Base-by-base conservation (phyloP, 2,888 invertebrate genomes). In the Drepana falcataria region DNA sequence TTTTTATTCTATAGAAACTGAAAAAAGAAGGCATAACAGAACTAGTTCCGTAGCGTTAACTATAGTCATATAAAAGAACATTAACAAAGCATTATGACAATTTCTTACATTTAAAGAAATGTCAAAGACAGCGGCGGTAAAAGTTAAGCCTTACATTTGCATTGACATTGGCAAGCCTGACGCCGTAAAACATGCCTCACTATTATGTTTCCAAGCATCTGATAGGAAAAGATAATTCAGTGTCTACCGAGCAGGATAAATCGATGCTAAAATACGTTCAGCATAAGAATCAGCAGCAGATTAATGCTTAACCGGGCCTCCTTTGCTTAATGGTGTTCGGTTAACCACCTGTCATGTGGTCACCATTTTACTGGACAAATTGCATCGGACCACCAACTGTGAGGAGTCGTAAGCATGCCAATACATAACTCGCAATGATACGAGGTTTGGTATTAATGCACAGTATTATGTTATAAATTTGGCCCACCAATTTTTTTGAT, bases 341-440 rank as follows among this genome's bases (percentile, higher is more conserved):
- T 80, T 83, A 83, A 81, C 77, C 81, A 76, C 69, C 83, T 83
- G 85, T 85, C 85, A 82, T 72, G 75, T 70, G 79, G 77, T 79
- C 70, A 79, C 79, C 77, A 83, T 81, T 83, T 75, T 69, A 69
- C 75, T 59, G 77, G 76, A 87, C 87, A 85, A 85, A 88, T 87
- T 81, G 81, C 79, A 60, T 61, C 63, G 64, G 88, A 83, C 89
- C 90, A 85, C 90, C 88, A 75, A 79, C 86, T 56, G 86, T 62
- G 85, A 68, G 67, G 64, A 68, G 76, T 83, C 83, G 81, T 87
- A 85, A 86, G 86, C 80, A 85, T 86, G 85, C 78, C 81, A 85
- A 87, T 85, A 76, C 83, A 84, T 84, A 85, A 81, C 70, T 78
- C 69, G 69, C 61, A 65, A 65, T 73, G 70, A 78, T 75, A 69